phyloP scores from a whole-genome alignment of 2,888 invertebrate genomes.

The Synergus gifuensis region DNA sequence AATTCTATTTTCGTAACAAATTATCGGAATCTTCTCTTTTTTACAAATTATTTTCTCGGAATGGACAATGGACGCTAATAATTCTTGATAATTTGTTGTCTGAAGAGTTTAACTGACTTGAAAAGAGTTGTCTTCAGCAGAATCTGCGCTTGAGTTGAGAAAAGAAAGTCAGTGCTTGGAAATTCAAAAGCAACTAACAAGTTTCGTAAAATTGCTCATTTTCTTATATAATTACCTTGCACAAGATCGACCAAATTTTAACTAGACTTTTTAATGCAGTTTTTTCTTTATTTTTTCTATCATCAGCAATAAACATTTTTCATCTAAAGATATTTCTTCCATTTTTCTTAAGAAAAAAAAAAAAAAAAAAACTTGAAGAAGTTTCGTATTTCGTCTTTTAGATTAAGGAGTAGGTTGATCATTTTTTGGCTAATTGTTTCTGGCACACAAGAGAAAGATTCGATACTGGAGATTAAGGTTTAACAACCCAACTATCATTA shows the following conservation, averaged over 20 bases:
- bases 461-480: not conserved
- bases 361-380: no score
- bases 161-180: not conserved
- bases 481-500: slow-evolving; percentile 48
- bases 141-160: not conserved
- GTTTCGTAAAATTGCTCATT: no score
- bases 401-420: not conserved
- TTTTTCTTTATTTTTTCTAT: no score
- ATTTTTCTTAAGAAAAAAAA: no score
- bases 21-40: not conserved
- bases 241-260: no score
- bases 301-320: no score
- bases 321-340: no score
- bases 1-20: not conserved
- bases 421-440: not conserved
- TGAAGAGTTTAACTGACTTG: slow-evolving; percentile 23
- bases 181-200: no score
- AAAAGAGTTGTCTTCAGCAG: not conserved
- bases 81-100: slow-evolving; percentile 27
- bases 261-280: no score
- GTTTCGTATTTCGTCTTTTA: no score
- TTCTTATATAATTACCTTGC: no score
- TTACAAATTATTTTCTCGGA: not conserved
- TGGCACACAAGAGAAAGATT: not conserved
- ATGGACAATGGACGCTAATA: slow-evolving; percentile 2